These are phyloP conservation scores for Muscicapa striata DNA, from an alignment of 2,797 vertebrate genomes.

Conservation along the genomic window DNA sequence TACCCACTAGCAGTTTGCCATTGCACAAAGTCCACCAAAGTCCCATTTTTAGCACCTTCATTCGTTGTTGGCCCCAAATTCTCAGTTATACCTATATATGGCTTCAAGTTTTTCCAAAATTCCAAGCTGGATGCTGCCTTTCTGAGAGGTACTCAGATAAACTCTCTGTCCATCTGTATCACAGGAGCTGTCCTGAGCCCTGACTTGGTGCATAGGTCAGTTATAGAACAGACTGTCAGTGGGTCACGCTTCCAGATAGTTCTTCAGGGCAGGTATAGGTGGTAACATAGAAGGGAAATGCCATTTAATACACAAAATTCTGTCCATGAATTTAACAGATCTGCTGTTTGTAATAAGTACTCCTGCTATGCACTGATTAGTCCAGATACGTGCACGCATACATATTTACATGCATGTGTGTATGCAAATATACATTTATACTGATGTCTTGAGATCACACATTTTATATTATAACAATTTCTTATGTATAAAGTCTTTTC, in stretches of 20 bases:
- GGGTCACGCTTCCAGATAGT: fast-evolving
- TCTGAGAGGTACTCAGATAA: neutral
- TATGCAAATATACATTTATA: neutral
- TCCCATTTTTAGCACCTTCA: neutral
- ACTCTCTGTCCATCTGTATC: neutral
- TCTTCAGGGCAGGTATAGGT: neutral
- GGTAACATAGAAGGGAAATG: neutral
- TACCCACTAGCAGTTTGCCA: fast-evolving
- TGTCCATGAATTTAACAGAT: neutral
- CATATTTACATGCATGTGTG: neutral
- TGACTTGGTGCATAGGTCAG: neutral
- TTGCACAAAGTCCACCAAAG: neutral
- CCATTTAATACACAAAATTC: neutral
- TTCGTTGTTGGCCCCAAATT: neutral
- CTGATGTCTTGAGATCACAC: neutral
- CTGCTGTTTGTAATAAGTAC: neutral
- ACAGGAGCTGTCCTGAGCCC: neutral
- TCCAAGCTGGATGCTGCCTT: neutral
- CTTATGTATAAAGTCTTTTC: neutral
- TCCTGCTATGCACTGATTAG: neutral
- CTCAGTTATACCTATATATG: neutral
- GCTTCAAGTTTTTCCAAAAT: neutral
- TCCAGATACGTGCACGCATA: neutral
- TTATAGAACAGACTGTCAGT: neutral
- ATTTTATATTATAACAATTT: neutral